Evolutionary conservation across 2,113 vertebrate genomes (phyloP).

Genomic region (Corapipo altera): DNA sequence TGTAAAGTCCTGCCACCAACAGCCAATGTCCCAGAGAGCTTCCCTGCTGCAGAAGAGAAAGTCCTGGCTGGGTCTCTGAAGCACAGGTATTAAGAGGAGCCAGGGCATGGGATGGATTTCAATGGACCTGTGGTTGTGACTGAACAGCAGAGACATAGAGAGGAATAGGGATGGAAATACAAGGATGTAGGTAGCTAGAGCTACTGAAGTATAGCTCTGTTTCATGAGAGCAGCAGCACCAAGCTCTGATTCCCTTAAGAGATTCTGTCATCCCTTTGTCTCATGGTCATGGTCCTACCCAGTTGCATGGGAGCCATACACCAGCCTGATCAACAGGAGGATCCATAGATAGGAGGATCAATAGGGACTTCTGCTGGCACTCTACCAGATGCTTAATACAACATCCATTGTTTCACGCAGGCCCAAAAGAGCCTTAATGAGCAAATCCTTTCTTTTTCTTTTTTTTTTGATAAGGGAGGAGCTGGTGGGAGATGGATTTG

Average conservation of each 20-base stretch:
- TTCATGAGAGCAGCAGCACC: not conserved
- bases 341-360: not conserved
- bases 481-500: not conserved
- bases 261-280: not conserved
- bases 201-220: not conserved
- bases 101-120: not conserved
- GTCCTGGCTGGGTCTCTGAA: not conserved
- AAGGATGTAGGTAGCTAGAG: not conserved
- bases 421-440: not conserved
- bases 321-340: not conserved
- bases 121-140: not conserved
- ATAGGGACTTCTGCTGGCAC: not conserved
- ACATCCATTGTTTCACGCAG: not conserved
- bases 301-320: not conserved
- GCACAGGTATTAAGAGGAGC: not conserved
- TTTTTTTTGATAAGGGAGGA: too few relatives aligned
- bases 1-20: not conserved
- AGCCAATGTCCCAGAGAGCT: not conserved
- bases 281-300: not conserved
- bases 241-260: not conserved
- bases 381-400: not conserved
- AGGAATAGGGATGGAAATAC: not conserved
- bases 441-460: not conserved
- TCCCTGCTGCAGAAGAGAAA: not conserved
- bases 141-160: not conserved